phyloP scores from a whole-genome alignment of 2,797 vertebrate genomes.

The Xiphophorus birchmanni region DNA sequence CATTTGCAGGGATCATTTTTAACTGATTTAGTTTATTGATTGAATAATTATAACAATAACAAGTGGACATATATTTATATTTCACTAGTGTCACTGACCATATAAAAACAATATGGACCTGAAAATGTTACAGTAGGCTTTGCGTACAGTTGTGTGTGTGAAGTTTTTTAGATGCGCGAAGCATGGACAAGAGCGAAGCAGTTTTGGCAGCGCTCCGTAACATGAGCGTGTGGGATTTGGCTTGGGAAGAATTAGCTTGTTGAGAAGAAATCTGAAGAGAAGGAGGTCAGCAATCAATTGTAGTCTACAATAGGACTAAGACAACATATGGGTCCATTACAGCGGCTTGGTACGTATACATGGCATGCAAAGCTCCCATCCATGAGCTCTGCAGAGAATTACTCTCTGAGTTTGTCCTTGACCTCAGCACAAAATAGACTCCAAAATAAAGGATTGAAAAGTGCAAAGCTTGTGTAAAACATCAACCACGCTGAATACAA shows the following conservation, averaged over 20 bases:
- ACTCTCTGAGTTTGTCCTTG: neutral
- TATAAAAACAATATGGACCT: neutral
- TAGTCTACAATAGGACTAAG: neutral
- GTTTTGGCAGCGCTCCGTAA: neutral
- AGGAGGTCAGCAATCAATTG: neutral
- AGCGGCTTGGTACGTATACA: neutral
- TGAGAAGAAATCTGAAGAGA: neutral
- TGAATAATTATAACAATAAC: neutral
- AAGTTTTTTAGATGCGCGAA: neutral
- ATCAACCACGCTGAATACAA: neutral
- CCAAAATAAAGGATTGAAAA: neutral
- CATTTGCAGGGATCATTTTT: neutral
- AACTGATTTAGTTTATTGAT: neutral
- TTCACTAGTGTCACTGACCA: neutral
- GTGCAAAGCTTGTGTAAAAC: neutral
- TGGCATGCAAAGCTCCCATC: neutral
- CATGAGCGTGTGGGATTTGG: neutral
- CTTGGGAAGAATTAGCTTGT: slow-evolving; percentile 4
- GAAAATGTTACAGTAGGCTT: neutral
- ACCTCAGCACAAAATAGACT: neutral
- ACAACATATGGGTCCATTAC: neutral
- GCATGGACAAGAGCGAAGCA: neutral
- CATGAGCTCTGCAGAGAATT: neutral
- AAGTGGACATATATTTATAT: neutral
- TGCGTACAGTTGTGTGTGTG: neutral